Base-by-base conservation (phyloP, 37 sponge, comb jelly and placozoan species). In the Eunapius fragilis region DNA sequence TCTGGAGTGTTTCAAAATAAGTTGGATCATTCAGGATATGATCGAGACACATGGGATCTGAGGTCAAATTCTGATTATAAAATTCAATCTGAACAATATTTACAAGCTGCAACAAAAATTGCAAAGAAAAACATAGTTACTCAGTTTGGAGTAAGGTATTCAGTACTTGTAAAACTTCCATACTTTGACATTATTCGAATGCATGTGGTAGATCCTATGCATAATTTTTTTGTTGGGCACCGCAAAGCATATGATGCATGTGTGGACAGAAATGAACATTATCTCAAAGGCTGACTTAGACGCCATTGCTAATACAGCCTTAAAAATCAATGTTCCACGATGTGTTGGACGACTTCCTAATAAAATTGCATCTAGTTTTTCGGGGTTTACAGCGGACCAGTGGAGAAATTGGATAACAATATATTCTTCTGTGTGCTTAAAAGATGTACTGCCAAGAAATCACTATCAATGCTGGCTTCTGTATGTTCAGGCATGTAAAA, bases 131-230 rank as follows among this genome's bases (percentile, higher is more conserved):
- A 68, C 35, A 67, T 74, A n/a, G 84, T 84, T 67, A 47, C 50
- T 11, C 30, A 83, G 26, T 69, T 41, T 47, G 89, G 93, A 31
- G 67, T n/a, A 67, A 26, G 82, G 34, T 87, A 85, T 81, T 82
- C 85, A 45, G 67, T 38, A 33, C 36, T 92, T 33, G 37, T 76
- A 19, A 38, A 82, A 26, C 82, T 92, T 22, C 89, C 93, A 47
- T 93, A 93, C 81, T 93, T 89, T 79, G 80, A 84, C 69, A 37
- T 70, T 70, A n/a, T 37, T 22, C 34, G 49, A 34, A 84, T 84
- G 85, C 83, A 83, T n/a, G 28, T 81, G 9, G 77, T 92, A 37
- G 93, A 92, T 71, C 89, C 89, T 7, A 92, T 92, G 93, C 93
- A 92, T 49, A 92, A 92, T 71, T 74, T 92, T 5, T n/a, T 85